These are phyloP conservation scores for Pseudachorutes palmiensis DNA, from an alignment of 1,140 invertebrate genomes.

Conservation along the genomic window DNA sequence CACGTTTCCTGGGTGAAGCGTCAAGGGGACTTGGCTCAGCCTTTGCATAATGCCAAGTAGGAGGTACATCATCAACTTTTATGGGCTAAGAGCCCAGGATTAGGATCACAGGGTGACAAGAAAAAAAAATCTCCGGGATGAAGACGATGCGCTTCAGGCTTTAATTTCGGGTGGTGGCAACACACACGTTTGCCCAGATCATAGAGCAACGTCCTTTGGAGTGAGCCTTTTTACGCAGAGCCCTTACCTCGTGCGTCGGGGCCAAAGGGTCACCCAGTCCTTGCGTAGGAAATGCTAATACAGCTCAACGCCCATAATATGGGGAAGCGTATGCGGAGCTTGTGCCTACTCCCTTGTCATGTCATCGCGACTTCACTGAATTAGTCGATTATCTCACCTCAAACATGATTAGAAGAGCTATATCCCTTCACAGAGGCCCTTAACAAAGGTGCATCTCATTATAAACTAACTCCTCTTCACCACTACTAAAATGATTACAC, in stretches of 20 bases:
- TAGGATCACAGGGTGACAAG: neutral
- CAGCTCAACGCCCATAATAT: neutral
- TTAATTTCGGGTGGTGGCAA: neutral
- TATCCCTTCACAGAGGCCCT: neutral
- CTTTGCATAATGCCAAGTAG: no score
- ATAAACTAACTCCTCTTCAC: conserved; percentile 1
- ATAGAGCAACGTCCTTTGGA: neutral
- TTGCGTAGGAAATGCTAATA: neutral
- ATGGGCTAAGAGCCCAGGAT: neutral
- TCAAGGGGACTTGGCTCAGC: no score
- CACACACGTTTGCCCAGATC: neutral
- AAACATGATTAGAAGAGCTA: conserved; percentile 1
- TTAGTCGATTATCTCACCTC: conserved; percentile 11
- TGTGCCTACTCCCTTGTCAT: conserved; percentile 13
- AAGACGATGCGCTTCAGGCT: neutral
- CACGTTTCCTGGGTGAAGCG: neutral
- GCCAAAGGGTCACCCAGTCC: neutral
- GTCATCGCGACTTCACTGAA: neutral
- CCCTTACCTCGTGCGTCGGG: conserved; percentile 3
- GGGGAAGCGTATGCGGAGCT: neutral
- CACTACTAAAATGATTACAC: neutral
- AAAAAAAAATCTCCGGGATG: neutral
- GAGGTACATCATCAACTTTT: no score
- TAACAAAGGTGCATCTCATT: conserved; percentile 11
- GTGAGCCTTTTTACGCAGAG: neutral